Base-by-base conservation (phyloP, 2,113 vertebrate genomes). In the Tautogolabrus adspersus region DNA sequence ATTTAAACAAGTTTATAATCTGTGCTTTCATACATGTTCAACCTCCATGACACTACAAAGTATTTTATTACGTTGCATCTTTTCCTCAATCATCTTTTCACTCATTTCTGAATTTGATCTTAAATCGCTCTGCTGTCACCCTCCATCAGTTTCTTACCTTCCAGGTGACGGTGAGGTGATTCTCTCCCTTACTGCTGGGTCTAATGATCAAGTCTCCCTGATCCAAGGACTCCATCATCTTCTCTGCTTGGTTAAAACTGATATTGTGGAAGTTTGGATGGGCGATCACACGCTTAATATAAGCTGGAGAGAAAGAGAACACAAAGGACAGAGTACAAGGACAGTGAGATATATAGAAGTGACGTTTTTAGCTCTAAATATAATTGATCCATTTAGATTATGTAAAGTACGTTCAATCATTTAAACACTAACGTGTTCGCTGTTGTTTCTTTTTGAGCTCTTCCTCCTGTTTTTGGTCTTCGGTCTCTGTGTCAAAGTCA, bases 221-320 rank as follows among this genome's bases (percentile, higher is more conserved):
- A 93, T 99, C 98, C 95, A 99, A 95, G 15, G 96, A 95, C 91
- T 99, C 98, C 98, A 99, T 99, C 98, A 99, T 98, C 91, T 98
- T 99, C 93, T 99, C 98, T 0, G 98, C 98, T 94, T 99, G 97
- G 92, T 97, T 99, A 91, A 99, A 99, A 92, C 98, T 99, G 72
- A 99, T 99, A 86, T 99, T 99, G 95, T 99, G 97, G 95, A 99
- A 99, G 83, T 97, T 99, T 0, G 98, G 98, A 79, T 99, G 98
- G 82, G 97, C 98, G 19, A 99, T 99, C 59, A 99, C 98, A 59
- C 98, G 95, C 89, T 99, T 98, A 89, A 99, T 99, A 76, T 99
- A 99, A 0, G 97, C 98, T 99, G 84, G 13, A 54, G 69, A 61
- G 2, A 54, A 26, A 68, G 10, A 22, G 16, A 22, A 51, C 2